These are phyloP conservation scores for Tiliacea aurago DNA, from an alignment of 2,888 invertebrate genomes.

Conservation along the genomic window DNA sequence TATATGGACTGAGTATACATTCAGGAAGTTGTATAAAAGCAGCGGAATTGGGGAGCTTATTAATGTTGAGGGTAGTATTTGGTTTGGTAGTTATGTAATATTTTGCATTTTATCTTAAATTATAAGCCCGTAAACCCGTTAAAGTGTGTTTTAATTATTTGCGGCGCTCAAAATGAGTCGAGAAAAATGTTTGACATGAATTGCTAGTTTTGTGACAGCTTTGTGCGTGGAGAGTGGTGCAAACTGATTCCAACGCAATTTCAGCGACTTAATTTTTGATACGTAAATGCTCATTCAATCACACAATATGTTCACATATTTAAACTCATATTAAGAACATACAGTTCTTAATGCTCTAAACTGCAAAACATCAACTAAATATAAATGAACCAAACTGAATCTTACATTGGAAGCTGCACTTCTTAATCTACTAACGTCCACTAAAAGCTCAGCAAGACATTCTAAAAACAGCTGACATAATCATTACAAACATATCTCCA, in stretches of 20 bases:
- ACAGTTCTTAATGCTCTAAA: background rate
- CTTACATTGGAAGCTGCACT: conserved; percentile 10
- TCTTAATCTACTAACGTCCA: conserved; percentile 3
- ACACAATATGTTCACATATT: background rate
- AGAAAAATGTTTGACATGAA: background rate
- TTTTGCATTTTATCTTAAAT: background rate
- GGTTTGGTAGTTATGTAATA: background rate
- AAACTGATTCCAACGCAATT: background rate
- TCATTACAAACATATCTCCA: background rate
- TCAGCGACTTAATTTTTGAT: background rate
- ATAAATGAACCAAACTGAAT: conserved; percentile 5
- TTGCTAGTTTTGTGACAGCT: background rate
- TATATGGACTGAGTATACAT: conserved; percentile 17
- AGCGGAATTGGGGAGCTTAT: background rate
- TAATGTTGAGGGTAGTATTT: background rate
- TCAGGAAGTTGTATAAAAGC: background rate
- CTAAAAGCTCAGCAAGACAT: conserved; percentile 14
- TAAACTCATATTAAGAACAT: too few relatives aligned
- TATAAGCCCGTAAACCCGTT: background rate
- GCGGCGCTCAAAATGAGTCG: background rate
- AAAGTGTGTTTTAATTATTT: too few relatives aligned
- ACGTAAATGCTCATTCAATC: background rate
- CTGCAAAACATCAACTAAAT: conserved; percentile 4
- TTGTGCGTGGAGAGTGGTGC: background rate
- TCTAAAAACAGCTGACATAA: conserved; percentile 37